A percentile compares a stretch with the other conserved stretches of the same genome.
Evolutionary conservation across 1,140 invertebrate genomes (phyloP).

Genomic region (Macrostomum lignano): DNA sequence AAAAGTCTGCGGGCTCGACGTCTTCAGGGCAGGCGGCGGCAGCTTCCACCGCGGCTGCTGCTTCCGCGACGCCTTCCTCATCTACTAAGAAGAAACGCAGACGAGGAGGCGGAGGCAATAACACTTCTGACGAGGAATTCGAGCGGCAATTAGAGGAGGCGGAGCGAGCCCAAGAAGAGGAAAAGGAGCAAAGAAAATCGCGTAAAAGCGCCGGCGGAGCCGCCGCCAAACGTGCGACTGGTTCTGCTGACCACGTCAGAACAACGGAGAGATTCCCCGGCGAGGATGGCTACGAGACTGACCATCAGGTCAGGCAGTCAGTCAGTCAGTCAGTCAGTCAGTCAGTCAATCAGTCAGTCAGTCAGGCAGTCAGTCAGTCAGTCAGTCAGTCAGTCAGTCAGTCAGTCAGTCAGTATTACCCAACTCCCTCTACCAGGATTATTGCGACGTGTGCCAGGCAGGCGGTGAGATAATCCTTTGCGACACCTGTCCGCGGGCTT

Average conservation of each 20-base stretch:
- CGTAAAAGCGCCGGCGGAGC: no score
- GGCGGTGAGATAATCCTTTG: constrained; percentile 97
- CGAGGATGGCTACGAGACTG: constrained; percentile 33
- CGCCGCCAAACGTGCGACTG: no score
- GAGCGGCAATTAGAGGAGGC: constrained; percentile 26
- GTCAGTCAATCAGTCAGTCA: no score
- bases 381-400: neutral
- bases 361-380: no score
- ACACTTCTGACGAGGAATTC: constrained; percentile 29
- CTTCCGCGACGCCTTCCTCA: no score
- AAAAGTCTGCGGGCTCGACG: no score
- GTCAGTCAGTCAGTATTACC: neutral
- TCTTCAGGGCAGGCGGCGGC: no score
- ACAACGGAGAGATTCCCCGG: neutral
- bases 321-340: no score
- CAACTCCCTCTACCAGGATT: constrained; percentile 92
- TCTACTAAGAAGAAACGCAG: constrained; percentile 17
- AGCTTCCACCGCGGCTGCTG: no score
- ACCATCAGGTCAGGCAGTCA: no score
- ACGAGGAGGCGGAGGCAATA: constrained; percentile 15
- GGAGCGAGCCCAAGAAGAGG: constrained; percentile 15
- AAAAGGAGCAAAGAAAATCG: no score
- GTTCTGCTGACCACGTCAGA: no score
- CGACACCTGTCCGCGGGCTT: constrained; percentile 89
- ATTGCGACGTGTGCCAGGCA: constrained; percentile 98